Evolutionary conservation across 2,113 vertebrate genomes (phyloP).

Genomic region (Heptranchias perlo): DNA sequence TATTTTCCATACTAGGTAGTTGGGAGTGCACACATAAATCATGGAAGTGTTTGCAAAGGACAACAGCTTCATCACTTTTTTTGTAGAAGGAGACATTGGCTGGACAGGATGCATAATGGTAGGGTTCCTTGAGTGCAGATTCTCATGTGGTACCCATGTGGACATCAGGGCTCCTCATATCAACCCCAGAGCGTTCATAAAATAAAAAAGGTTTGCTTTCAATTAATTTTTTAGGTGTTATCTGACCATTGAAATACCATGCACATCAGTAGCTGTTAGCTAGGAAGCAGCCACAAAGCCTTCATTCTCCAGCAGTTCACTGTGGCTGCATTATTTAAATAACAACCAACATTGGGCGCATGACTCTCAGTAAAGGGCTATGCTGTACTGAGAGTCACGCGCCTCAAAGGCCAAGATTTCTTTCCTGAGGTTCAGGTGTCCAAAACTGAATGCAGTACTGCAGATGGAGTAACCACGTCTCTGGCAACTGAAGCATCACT

Average conservation of each 20-base stretch:
- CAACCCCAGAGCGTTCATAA: not conserved
- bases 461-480: too few relatives aligned
- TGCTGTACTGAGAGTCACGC: too few relatives aligned
- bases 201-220: not conserved
- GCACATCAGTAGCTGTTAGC: not conserved
- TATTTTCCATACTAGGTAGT: too few relatives aligned
- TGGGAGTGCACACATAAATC: too few relatives aligned
- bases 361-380: not conserved
- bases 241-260: not conserved
- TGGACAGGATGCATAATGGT: too few relatives aligned
- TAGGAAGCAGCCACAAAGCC: not conserved
- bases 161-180: not conserved
- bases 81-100: too few relatives aligned
- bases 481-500: too few relatives aligned
- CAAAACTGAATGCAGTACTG: too few relatives aligned
- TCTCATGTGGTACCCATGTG: not conserved
- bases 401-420: not conserved
- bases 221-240: not conserved
- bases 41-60: too few relatives aligned
- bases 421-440: too few relatives aligned
- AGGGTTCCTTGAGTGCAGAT: too few relatives aligned
- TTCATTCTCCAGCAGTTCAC: not conserved
- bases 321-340: not conserved
- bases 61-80: too few relatives aligned
- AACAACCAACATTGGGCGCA: not conserved